These are phyloP conservation scores for Drosophila mauritiana DNA, from an alignment of 1,140 invertebrate species.

Conservation along the genomic window DNA sequence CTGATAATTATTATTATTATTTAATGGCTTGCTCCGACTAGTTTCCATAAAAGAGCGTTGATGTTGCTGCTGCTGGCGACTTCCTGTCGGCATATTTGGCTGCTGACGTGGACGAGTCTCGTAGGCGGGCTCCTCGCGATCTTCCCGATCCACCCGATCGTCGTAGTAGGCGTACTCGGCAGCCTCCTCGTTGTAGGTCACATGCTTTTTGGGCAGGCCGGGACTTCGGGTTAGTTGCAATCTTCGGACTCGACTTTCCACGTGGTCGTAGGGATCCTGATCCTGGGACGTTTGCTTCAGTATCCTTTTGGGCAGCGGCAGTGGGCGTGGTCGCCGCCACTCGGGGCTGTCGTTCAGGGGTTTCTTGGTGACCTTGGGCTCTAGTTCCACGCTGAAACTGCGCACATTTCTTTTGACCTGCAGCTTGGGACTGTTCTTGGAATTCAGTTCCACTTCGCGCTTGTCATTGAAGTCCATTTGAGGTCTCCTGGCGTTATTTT, in stretches of 20 bases:
- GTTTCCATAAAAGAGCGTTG: constrained; percentile 68
- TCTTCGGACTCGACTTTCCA: constrained; percentile 55
- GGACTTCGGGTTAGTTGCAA: constrained; percentile 57
- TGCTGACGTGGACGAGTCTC: constrained; percentile 32
- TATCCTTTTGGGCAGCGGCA: constrained; percentile 59
- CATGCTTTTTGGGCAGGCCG: constrained; percentile 67
- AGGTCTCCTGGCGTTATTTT: constrained; percentile 66
- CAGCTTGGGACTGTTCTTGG: constrained; percentile 79
- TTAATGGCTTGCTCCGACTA: constrained; percentile 73
- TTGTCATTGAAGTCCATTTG: constrained; percentile 83
- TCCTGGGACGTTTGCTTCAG: constrained; percentile 50
- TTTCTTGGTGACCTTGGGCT: constrained; percentile 59
- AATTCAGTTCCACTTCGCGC: constrained; percentile 73
- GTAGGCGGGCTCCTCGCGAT: constrained; percentile 1
- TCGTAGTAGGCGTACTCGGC: constrained; percentile 71
- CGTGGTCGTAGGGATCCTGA: constrained; percentile 29
- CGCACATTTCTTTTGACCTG: constrained; percentile 78
- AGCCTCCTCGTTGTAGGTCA: constrained; percentile 74
- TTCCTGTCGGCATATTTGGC: constrained; percentile 80
- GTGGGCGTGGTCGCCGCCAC: not conserved
- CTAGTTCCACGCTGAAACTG: constrained; percentile 59
- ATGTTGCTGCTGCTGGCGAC: constrained; percentile 41
- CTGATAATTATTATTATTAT: constrained; percentile 73
- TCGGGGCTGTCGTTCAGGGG: constrained; percentile 57
- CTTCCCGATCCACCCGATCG: constrained; percentile 23